Evolutionary conservation across 2,888 invertebrate species (phyloP).

Genomic region (Cantharis lateralis): DNA sequence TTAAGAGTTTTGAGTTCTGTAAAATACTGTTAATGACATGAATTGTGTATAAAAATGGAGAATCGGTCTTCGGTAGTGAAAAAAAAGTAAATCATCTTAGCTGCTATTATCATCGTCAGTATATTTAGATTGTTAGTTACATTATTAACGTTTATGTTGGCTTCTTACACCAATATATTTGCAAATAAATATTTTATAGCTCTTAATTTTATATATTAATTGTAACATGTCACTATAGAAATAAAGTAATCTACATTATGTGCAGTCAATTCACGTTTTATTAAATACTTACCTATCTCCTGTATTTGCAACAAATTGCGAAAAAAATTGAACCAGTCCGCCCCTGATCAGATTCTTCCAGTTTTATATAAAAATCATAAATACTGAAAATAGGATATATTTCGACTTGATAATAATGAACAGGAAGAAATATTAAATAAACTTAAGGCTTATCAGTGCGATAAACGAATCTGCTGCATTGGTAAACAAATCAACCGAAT

Average conservation of each 20-base stretch:
- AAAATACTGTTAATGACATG: constrained; percentile 8
- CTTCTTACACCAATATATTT: constrained; percentile 7
- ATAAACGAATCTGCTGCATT: neutral
- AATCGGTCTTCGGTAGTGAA: neutral
- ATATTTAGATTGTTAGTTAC: constrained; percentile 5
- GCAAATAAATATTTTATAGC: constrained; percentile 1
- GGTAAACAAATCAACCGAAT: neutral
- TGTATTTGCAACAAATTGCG: too few species aligned
- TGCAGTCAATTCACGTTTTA: neutral
- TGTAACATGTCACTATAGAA: constrained; percentile 9
- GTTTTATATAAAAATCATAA: neutral
- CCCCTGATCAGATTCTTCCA: neutral
- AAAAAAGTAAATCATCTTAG: neutral
- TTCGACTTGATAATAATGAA: neutral
- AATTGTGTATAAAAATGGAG: neutral
- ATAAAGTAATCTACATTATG: constrained; percentile 4
- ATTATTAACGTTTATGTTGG: constrained; percentile 7
- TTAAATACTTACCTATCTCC: neutral
- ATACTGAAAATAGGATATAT: neutral
- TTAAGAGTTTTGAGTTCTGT: constrained; percentile 9
- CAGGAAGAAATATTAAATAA: neutral
- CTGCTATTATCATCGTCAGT: constrained; percentile 1
- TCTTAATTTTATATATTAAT: constrained; percentile 12
- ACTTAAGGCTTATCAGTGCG: neutral
- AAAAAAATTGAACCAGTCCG: neutral